Evolutionary conservation across 2,888 invertebrate genomes (phyloP).

Genomic region (Oegoconia quadripuncta): DNA sequence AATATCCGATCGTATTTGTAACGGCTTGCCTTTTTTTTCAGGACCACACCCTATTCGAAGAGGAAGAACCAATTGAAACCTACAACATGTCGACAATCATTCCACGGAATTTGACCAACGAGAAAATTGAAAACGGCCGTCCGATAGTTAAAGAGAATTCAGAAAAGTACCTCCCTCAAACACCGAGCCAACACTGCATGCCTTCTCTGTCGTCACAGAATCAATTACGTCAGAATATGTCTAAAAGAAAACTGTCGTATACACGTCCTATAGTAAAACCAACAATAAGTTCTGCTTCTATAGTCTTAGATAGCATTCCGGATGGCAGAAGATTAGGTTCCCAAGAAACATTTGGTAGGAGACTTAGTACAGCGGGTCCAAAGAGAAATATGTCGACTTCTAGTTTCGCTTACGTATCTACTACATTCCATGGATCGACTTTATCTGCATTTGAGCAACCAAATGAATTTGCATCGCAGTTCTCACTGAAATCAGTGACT

Average conservation of each 20-base stretch:
- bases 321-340: slow-evolving; percentile 73
- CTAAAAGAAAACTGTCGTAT: slow-evolving; percentile 60
- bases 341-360: slow-evolving; percentile 54
- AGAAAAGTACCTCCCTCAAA: slow-evolving; percentile 29
- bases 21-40: slow-evolving; percentile 43
- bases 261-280: slow-evolving; percentile 52
- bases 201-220: slow-evolving; percentile 36
- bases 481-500: slow-evolving; percentile 84
- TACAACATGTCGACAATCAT: slow-evolving; percentile 32
- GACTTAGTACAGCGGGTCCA: slow-evolving; percentile 61
- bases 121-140: slow-evolving; percentile 32
- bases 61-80: slow-evolving; percentile 54
- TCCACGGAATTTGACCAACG: slow-evolving; percentile 16
- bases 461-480: slow-evolving; percentile 87
- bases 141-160: slow-evolving; percentile 28
- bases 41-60: slow-evolving; percentile 67
- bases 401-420: slow-evolving; percentile 90
- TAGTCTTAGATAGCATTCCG: slow-evolving; percentile 67
- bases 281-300: slow-evolving; percentile 79
- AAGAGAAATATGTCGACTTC: slow-evolving; percentile 87
- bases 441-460: slow-evolving; percentile 86
- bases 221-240: slow-evolving; percentile 48
- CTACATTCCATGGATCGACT: slow-evolving; percentile 91
- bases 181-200: slow-evolving; percentile 36
- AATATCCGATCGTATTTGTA: no score